Evolutionary conservation across 64 coral and sea anemone genomes (phyloP).

Genomic region (Actinia tenebrosa): DNA sequence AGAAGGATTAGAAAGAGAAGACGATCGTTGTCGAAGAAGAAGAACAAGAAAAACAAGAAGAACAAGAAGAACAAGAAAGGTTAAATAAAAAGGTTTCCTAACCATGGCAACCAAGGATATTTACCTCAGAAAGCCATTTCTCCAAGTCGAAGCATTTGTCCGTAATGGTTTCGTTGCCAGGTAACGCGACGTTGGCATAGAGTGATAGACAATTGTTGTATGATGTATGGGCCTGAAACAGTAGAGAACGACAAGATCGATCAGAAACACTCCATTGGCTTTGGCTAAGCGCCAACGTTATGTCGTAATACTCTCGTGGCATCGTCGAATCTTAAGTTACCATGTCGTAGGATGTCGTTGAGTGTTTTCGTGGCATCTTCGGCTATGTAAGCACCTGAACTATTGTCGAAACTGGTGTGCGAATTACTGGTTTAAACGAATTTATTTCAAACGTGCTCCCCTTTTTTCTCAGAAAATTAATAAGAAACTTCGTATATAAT

Average conservation of each 20-base stretch:
- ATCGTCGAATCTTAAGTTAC: not conserved
- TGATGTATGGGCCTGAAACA: constrained; percentile 28
- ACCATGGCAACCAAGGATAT: not conserved
- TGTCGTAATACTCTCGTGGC: not conserved
- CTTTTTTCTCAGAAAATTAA: no score
- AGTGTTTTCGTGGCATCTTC: no score
- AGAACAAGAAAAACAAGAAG: not conserved
- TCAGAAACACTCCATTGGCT: no score
- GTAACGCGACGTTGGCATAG: not conserved
- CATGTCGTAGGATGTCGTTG: no score
- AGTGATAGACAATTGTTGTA: constrained; percentile 10
- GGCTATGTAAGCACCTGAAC: no score
- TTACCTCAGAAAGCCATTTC: constrained; percentile 51
- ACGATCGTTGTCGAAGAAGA: not conserved
- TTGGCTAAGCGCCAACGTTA: no score
- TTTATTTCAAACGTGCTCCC: no score
- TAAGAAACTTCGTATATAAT: no score
- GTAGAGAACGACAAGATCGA: not conserved
- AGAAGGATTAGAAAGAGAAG: no score
- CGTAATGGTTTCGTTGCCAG: constrained; percentile 24
- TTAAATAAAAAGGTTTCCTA: not conserved
- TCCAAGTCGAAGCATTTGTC: constrained; percentile 47
- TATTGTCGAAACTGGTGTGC: no score
- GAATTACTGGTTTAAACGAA: no score
- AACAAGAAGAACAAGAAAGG: not conserved